Percentiles rank a stretch among this genome's conserved stretches.
These are phyloP conservation scores for Phania funesta DNA, from an alignment of 2,888 invertebrate genomes.

Conservation along the genomic window DNA sequence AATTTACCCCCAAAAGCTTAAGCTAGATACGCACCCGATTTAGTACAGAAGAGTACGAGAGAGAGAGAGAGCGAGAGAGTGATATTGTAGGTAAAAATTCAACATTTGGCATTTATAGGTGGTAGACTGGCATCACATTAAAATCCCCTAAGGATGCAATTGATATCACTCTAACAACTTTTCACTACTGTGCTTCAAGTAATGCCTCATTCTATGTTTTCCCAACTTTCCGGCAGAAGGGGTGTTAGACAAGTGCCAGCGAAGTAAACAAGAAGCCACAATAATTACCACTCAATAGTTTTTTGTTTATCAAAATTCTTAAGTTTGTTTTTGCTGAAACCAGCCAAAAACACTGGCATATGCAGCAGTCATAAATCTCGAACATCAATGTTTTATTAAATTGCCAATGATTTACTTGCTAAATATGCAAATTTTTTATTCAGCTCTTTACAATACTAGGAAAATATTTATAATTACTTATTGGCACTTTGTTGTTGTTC, in stretches of 20 bases:
- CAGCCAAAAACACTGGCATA: slow-evolving; percentile 60
- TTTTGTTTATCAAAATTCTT: slow-evolving; percentile 14
- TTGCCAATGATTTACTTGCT: slow-evolving; percentile 58
- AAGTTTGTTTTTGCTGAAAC: slow-evolving; percentile 15
- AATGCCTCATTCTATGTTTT: background rate
- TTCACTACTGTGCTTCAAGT: background rate
- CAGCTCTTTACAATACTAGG: background rate
- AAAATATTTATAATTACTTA: slow-evolving; percentile 57
- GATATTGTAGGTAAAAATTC: slow-evolving; percentile 29
- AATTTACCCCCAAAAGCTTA: too few relatives aligned
- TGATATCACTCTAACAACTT: slow-evolving; percentile 54
- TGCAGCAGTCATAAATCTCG: slow-evolving; percentile 60
- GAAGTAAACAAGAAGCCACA: slow-evolving; percentile 51
- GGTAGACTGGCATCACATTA: slow-evolving; percentile 37
- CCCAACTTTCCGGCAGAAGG: slow-evolving; percentile 1
- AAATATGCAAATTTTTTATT: slow-evolving; percentile 48
- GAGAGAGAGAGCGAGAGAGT: background rate
- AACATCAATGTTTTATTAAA: slow-evolving; percentile 60
- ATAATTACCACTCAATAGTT: slow-evolving; percentile 64
- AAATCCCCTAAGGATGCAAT: slow-evolving; percentile 66
- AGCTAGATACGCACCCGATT: background rate
- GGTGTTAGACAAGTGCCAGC: slow-evolving; percentile 38
- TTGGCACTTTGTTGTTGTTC: slow-evolving; percentile 20
- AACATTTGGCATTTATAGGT: slow-evolving; percentile 66
- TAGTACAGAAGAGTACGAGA: background rate